Evolutionary conservation across 2,797 vertebrate species (phyloP), one percentile per base, ranked within the genome.

Genomic region (Graptemys geographica): DNA sequence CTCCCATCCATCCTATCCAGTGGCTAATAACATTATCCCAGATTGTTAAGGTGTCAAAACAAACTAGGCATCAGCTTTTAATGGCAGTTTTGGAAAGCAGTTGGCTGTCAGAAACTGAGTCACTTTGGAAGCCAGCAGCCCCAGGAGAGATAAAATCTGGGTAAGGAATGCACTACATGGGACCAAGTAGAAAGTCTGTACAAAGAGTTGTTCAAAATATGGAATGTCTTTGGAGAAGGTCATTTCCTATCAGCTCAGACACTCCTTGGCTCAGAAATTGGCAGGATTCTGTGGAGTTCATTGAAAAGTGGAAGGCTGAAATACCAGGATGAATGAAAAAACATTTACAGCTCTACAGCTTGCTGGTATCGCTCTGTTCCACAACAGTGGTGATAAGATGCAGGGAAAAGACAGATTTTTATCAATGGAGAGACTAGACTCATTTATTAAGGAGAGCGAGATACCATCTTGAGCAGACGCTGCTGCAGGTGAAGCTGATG

Each of bases 351-450:
- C 95, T 93, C 94, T 95, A 81, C 80, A 90, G 95, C 88, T 90
- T 94, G 84, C 93, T 87, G 90, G 83, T 96, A 96, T 52, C 94
- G 96, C 95, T 97, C 96, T 98, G 97, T 98, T 96, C 97, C 94
- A 80, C 89, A 89, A 94, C 91, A 95, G 91, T 91, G 84, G 88
- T 2, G 97, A 97, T 96, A 97, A 97, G 97, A 94, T 93, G 88
- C 4, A 95, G 91, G 37, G 5, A 93, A 97, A 97, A 96, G 93
- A 80, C 83, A 97, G 97, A 97, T 98, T 89, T 25, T 95, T 97
- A 98, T 97, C 97, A 96, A 55, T 55, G 81, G 72, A 93, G 83
- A 94, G 93, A 96, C 97, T 82, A 96, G 96, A 95, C 96, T 97
- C 79, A 98, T 97, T 97, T 97, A 97, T 97, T 97, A 97, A 97